A percentile compares a stretch with the other conserved stretches of the same genome.
These are phyloP conservation scores for Drosophila erecta DNA, from an alignment of 1,140 invertebrate genomes.

Conservation along the genomic window DNA sequence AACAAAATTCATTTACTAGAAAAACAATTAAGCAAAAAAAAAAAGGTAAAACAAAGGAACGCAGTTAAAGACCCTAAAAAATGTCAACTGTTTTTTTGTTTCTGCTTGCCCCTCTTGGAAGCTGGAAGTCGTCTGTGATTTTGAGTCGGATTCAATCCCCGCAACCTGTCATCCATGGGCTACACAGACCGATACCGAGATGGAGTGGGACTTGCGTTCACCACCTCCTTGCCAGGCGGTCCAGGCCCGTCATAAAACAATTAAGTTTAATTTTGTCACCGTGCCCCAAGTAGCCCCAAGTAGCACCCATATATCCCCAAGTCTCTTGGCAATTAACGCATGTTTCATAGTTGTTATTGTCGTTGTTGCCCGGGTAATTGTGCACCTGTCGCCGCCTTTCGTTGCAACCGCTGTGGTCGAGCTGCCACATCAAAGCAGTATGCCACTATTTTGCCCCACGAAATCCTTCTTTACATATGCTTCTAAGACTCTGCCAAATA, in stretches of 20 bases:
- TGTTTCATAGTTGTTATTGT: slow-evolving; percentile 59
- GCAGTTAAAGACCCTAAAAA: slow-evolving; percentile 78
- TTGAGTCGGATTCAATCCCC: slow-evolving; percentile 6
- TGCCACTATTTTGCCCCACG: not conserved
- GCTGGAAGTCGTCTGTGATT: slow-evolving; percentile 34
- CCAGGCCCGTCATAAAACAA: slow-evolving; percentile 76
- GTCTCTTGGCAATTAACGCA: slow-evolving; percentile 68
- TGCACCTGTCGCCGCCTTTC: slow-evolving; percentile 77
- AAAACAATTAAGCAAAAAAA: slow-evolving; percentile 74
- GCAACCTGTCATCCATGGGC: slow-evolving; percentile 25
- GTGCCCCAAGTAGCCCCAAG: slow-evolving; percentile 38
- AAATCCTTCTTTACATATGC: not conserved
- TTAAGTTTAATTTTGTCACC: slow-evolving; percentile 83
- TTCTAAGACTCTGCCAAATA: not conserved
- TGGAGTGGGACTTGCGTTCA: slow-evolving; percentile 26
- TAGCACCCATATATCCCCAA: slow-evolving; percentile 23
- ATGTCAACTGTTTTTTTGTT: slow-evolving; percentile 64
- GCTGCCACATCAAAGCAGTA: slow-evolving; percentile 6
- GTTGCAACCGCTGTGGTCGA: slow-evolving; percentile 12
- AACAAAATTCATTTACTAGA: slow-evolving; percentile 72
- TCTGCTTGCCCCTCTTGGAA: slow-evolving; percentile 43
- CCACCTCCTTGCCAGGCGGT: slow-evolving; percentile 38
- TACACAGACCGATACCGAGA: slow-evolving; percentile 33
- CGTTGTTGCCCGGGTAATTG: slow-evolving; percentile 58
- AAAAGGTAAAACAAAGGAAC: slow-evolving; percentile 52